phyloP scores from a whole-genome alignment of 2,113 vertebrate genomes.

The Xenopus borealis region DNA sequence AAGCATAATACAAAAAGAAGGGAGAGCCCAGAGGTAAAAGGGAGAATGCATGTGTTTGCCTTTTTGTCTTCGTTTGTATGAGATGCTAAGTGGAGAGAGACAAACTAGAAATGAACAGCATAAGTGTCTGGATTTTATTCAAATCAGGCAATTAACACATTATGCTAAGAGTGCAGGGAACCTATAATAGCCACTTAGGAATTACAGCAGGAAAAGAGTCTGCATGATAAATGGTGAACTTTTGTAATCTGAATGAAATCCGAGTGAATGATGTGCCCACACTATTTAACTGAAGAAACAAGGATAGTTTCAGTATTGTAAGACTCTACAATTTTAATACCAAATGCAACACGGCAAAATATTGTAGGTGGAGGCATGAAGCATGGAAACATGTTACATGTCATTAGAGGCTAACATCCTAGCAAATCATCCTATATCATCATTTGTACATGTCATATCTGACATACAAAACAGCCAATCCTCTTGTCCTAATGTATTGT shows the following conservation, averaged over 20 bases:
- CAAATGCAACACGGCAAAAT: too few species aligned
- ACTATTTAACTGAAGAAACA: background rate
- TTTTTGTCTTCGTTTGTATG: constrained; percentile 32
- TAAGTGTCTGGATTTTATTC: constrained; percentile 44
- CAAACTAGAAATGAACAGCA: constrained; percentile 35
- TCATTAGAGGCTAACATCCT: too few species aligned
- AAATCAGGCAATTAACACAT: constrained; percentile 46
- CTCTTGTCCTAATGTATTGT: too few species aligned
- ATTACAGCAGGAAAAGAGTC: constrained; percentile 23
- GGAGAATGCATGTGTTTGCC: background rate
- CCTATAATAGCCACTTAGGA: constrained; percentile 21
- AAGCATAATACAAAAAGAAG: constrained; percentile 18
- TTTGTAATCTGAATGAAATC: background rate
- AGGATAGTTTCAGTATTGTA: too few species aligned
- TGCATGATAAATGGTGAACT: constrained; percentile 13
- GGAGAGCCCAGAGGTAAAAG: constrained; percentile 4
- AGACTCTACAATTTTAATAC: too few species aligned
- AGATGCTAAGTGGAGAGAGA: constrained; percentile 22
- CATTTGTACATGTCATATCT: too few species aligned
- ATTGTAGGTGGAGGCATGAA: too few species aligned
- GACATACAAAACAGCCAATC: too few species aligned
- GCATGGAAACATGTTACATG: too few species aligned
- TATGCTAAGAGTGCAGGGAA: background rate
- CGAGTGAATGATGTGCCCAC: background rate
- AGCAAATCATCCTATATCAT: too few species aligned